These are phyloP conservation scores for Lissocephala sabroskyi DNA, from an alignment of 2,888 invertebrate genomes.

Conservation along the genomic window DNA sequence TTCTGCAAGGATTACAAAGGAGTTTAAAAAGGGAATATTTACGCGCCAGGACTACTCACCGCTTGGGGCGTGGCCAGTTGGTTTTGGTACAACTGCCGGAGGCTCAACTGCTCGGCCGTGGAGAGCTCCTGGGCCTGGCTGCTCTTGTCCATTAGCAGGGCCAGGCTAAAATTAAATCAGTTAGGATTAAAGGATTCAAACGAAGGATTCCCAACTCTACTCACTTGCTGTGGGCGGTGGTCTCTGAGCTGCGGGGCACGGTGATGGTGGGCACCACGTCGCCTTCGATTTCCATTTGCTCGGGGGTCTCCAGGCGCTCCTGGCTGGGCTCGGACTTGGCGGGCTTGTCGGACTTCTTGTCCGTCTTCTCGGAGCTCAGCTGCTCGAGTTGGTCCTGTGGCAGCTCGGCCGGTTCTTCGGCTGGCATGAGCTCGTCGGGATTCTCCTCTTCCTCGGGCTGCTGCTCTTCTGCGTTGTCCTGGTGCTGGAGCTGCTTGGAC, in stretches of 20 bases:
- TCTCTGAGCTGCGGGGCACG: slow-evolving; percentile 80
- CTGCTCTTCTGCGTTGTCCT: slow-evolving; percentile 76
- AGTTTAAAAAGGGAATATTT: neutral
- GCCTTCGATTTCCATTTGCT: slow-evolving; percentile 81
- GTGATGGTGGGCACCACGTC: slow-evolving; percentile 79
- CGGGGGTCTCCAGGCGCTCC: slow-evolving; percentile 72
- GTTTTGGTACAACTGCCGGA: slow-evolving; percentile 67
- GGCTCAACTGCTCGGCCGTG: slow-evolving; percentile 57
- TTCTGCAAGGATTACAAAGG: slow-evolving; percentile 23
- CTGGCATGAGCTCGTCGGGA: slow-evolving; percentile 71
- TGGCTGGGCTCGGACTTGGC: slow-evolving; percentile 71
- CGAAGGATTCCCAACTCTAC: slow-evolving; percentile 21
- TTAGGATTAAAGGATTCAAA: neutral
- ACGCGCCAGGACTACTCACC: slow-evolving; percentile 47
- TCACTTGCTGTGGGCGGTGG: slow-evolving; percentile 84
- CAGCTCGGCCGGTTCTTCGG: slow-evolving; percentile 72
- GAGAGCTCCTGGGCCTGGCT: slow-evolving; percentile 56
- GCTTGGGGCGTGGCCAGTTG: slow-evolving; percentile 56
- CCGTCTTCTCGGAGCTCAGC: slow-evolving; percentile 74
- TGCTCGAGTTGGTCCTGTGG: slow-evolving; percentile 46
- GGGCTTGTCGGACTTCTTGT: slow-evolving; percentile 67
- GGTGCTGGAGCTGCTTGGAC: slow-evolving; percentile 76
- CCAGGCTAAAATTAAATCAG: slow-evolving; percentile 44
- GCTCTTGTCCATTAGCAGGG: slow-evolving; percentile 63
- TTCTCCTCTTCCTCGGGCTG: slow-evolving; percentile 76